phyloP scores from a whole-genome alignment of 2,888 invertebrate species.

The Nomada ferruginata region DNA sequence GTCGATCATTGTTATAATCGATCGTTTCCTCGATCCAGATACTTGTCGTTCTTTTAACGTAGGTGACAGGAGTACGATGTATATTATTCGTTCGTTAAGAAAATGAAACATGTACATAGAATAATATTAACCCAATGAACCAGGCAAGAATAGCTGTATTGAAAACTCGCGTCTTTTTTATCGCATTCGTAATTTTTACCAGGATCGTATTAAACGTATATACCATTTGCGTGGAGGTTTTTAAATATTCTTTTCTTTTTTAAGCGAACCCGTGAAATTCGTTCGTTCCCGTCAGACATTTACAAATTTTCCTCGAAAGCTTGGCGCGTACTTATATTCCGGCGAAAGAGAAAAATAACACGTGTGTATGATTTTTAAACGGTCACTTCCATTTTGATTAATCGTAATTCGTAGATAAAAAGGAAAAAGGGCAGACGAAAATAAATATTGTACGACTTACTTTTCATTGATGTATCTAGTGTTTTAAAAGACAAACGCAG shows the following conservation, averaged over 20 bases:
- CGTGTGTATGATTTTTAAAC: no score
- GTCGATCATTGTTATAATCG: slow-evolving; percentile 32
- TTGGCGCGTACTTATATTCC: background rate
- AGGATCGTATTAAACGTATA: slow-evolving; percentile 2
- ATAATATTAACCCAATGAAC: slow-evolving; percentile 1
- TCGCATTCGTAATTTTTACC: slow-evolving; percentile 18
- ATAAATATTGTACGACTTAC: background rate
- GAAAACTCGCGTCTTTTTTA: slow-evolving; percentile 32
- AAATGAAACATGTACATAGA: background rate
- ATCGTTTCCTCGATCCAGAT: slow-evolving; percentile 23
- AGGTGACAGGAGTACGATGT: slow-evolving; percentile 32
- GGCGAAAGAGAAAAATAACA: no score
- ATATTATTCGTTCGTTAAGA: background rate
- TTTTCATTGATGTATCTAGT: background rate
- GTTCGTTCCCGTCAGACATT: no score
- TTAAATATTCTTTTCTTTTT: slow-evolving; percentile 17
- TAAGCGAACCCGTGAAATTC: background rate
- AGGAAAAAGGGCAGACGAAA: background rate
- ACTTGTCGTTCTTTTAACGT: slow-evolving; percentile 31
- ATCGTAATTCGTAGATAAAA: no score
- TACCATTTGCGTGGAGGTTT: slow-evolving; percentile 6
- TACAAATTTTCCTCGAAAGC: background rate
- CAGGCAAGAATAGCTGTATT: background rate
- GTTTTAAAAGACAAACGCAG: slow-evolving; percentile 30
- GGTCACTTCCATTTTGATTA: no score